These are phyloP conservation scores for Himalopsyche anomala DNA, from an alignment of 2,888 invertebrate genomes.

Conservation along the genomic window DNA sequence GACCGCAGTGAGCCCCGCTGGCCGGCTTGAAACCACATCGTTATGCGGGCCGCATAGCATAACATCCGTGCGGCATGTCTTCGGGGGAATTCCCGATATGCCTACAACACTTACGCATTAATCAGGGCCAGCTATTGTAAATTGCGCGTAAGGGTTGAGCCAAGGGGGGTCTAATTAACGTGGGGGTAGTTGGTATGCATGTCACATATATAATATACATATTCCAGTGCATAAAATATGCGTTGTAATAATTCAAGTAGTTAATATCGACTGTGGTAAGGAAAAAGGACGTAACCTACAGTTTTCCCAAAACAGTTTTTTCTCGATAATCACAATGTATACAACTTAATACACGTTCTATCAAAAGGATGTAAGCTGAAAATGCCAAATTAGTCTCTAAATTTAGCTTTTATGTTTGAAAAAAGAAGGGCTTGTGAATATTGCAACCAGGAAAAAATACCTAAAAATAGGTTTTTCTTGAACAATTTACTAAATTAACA, in stretches of 20 bases:
- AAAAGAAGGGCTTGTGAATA: too few species aligned
- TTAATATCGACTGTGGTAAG: not conserved
- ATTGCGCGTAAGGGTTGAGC: not conserved
- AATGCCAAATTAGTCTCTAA: too few species aligned
- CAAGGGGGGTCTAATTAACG: not conserved
- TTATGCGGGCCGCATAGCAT: conserved; percentile 30
- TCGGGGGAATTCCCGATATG: conserved; percentile 30
- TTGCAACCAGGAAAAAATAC: too few species aligned
- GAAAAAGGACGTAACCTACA: too few species aligned
- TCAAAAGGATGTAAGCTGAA: too few species aligned
- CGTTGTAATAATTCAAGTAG: not conserved
- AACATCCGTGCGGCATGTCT: conserved; percentile 26
- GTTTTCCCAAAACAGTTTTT: too few species aligned
- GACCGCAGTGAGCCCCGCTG: not conserved
- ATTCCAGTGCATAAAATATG: not conserved
- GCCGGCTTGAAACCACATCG: not conserved
- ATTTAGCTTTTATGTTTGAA: too few species aligned
- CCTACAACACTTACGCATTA: conserved; percentile 34
- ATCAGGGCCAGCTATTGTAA: conserved; percentile 16
- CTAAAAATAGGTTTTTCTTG: too few species aligned
- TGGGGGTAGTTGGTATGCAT: conserved; percentile 1
- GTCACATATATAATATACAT: not conserved
- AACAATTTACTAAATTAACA: too few species aligned
- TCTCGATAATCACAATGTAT: too few species aligned
- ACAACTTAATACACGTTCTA: too few species aligned